A percentile compares a stretch with the other conserved stretches of the same genome.
Conservation (phyloP, 2,113 vertebrate species). For the Platycercus adscitus region DNA sequence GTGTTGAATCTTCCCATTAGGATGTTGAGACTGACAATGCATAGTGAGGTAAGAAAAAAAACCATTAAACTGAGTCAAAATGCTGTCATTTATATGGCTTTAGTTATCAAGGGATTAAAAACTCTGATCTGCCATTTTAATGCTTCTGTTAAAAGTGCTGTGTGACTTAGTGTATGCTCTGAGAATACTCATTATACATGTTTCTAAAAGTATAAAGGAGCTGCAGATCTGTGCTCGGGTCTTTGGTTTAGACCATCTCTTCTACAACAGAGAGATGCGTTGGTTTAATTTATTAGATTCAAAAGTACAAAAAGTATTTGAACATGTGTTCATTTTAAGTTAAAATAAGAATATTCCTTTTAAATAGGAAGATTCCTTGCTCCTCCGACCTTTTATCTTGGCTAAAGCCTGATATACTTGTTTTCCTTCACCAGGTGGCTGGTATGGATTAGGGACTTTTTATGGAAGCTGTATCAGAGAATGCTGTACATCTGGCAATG, state of each 20-base stretch:
- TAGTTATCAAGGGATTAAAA: slow-evolving; percentile 30
- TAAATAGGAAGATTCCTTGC: not conserved
- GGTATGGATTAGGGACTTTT: not conserved
- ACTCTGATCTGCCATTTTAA: slow-evolving; percentile 17
- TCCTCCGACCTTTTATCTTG: not conserved
- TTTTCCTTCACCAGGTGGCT: not conserved
- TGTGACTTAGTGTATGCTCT: not conserved
- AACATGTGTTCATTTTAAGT: not conserved
- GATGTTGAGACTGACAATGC: slow-evolving; percentile 34
- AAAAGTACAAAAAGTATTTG: not conserved
- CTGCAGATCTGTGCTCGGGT: not conserved
- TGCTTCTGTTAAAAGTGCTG: not conserved
- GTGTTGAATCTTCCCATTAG: slow-evolving; percentile 38
- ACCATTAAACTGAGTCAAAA: slow-evolving; percentile 27
- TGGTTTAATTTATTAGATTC: not conserved
- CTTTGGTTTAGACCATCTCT: not conserved
- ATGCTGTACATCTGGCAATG: not conserved
- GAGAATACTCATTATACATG: not conserved
- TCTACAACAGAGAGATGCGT: not conserved
- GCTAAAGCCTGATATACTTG: not conserved
- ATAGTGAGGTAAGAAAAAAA: slow-evolving; percentile 25
- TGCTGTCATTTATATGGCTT: slow-evolving; percentile 20
- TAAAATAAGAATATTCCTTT: not conserved
- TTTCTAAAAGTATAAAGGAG: not conserved
- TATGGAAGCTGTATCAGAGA: not conserved